A percentile compares a stretch with the other conserved stretches of the same genome.
phyloP scores from a whole-genome alignment of 2,888 invertebrate genomes.

The Lacanobia oleracea region DNA sequence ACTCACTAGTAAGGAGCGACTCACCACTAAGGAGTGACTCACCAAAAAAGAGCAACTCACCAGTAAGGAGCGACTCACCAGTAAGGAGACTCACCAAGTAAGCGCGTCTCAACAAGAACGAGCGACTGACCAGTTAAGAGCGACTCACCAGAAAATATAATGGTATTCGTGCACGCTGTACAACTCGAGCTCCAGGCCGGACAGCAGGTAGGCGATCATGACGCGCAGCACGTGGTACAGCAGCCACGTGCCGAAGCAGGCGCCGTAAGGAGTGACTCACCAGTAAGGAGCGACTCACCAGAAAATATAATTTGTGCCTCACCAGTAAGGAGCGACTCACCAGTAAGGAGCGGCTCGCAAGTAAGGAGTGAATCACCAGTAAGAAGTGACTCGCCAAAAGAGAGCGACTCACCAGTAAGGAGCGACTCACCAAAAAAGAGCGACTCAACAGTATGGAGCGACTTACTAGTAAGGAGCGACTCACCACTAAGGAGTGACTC shows the following conservation, averaged over 20 bases:
- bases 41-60: too few relatives aligned
- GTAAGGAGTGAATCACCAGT: too few relatives aligned
- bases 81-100: conserved; percentile 37
- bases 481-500: conserved; percentile 91
- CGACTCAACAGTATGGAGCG: too few relatives aligned
- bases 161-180: conserved; percentile 99
- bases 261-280: conserved; percentile 73
- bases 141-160: conserved; percentile 96
- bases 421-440: conserved; percentile 94
- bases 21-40: conserved; percentile 92
- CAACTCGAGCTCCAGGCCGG: conserved; percentile 98
- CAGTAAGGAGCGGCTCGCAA: too few relatives aligned
- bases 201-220: conserved; percentile 98
- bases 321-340: conserved; percentile 86
- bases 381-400: conserved; percentile 94
- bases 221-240: conserved; percentile 97
- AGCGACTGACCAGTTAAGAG: conserved; percentile 92
- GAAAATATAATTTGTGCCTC: conserved; percentile 93
- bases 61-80: conserved; percentile 92
- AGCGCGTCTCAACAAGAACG: too few relatives aligned
- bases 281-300: conserved; percentile 92
- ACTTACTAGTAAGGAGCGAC: conserved; percentile 53
- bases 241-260: conserved; percentile 98
- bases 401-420: too few relatives aligned
- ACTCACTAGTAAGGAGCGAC: conserved; percentile 54